Evolutionary conservation across 2,113 vertebrate species (phyloP), one percentile per base, ranked within the genome.

Genomic region (Podarcis muralis): DNA sequence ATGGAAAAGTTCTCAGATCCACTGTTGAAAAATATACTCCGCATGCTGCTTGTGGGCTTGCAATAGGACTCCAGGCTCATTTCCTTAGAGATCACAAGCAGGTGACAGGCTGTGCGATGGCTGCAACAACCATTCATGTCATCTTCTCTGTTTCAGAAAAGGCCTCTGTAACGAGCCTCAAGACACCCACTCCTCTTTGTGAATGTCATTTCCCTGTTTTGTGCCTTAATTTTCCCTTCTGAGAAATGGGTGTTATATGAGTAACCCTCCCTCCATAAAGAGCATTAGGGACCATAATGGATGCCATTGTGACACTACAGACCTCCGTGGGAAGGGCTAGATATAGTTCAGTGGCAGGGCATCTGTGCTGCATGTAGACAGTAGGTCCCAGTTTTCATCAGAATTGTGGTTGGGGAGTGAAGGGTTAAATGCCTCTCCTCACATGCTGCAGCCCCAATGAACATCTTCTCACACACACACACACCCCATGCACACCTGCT

Each of bases 11-110:
- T 86, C 77, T 75, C 2, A 2, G 87, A 75, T 81, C 66, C 79
- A 6, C 71, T 80, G 32, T 75, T 77, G 84, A 57, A 88, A 43
- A 76, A 57, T 53, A 66, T 20, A 66, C 87, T 76, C 71, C 81
- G 22, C 0, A 20, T 15, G 6, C 57, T 66, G 1, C 3, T 0
- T 0, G 1, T 20, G 2, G 3, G 66, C 22, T 40, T n/a, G 80
- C 40, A 35, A 30, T 80, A 62, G 16, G 18, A 84, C 15, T 53
- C 2, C 35, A 3, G 1, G 13, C 4, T 1, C n/a, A 2, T 6
- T 71, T 32, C 62, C 27, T 9, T 0, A 66, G 71, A 76, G 69
- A 76, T 57, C 84, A 68, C n/a, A 27, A 81, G 57, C 69, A 82
- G 57, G 77, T 81, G 75, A 40, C 62, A 30, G 25, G 22, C 20